phyloP scores from a whole-genome alignment of 2,797 vertebrate species.

The Dendrocincla fuliginosa region DNA sequence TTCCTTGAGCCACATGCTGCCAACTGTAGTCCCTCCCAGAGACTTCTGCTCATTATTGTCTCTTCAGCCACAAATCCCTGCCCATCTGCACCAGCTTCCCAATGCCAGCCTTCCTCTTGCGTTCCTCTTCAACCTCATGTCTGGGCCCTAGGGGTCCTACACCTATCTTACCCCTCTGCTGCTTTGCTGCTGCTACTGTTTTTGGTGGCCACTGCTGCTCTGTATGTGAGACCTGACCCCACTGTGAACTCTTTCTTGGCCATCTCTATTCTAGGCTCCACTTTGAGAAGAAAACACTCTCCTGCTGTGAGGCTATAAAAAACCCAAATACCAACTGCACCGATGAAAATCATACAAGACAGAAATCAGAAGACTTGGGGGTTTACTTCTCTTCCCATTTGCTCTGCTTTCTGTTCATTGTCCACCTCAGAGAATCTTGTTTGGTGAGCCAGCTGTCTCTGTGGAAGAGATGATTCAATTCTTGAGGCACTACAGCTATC shows the following conservation, averaged over 20 bases:
- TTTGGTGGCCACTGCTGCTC: not conserved
- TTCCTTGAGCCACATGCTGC: fast-evolving
- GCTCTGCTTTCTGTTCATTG: not conserved
- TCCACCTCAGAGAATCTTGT: not conserved
- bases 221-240: not conserved
- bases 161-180: not conserved
- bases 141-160: not conserved
- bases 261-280: not conserved
- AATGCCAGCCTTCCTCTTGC: not conserved
- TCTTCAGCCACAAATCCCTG: not conserved
- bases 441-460: not conserved
- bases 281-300: not conserved
- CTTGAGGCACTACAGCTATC: not conserved
- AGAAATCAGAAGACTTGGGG: not conserved
- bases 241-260: not conserved
- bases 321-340: not conserved
- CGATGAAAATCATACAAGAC: not conserved
- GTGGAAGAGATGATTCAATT: not conserved
- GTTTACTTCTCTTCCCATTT: not conserved
- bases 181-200: not conserved
- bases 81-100: not conserved
- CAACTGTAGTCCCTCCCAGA: not conserved
- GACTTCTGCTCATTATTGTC: not conserved
- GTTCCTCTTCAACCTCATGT: not conserved
- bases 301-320: not conserved